These are phyloP conservation scores for Chaenodraco wilsoni DNA, from an alignment of 2,797 vertebrate species.

Conservation along the genomic window DNA sequence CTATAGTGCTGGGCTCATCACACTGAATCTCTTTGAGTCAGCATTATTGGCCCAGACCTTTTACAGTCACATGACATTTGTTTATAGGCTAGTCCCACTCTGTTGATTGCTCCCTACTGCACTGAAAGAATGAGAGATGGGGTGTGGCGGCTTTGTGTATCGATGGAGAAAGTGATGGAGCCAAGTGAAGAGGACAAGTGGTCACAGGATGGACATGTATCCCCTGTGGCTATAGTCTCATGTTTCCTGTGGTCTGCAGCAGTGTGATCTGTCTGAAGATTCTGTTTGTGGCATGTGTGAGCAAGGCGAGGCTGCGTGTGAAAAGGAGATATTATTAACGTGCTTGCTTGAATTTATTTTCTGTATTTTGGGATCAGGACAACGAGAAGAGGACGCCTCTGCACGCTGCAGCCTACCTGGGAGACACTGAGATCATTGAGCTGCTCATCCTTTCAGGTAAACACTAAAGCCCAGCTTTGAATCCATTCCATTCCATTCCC, in stretches of 20 bases:
- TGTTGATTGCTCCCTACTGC: constrained; percentile 66
- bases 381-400: constrained; percentile 97
- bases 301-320: not conserved
- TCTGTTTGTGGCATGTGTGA: constrained; percentile 14
- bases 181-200: constrained; percentile 35
- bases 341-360: constrained; percentile 21
- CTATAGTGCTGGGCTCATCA: constrained; percentile 69
- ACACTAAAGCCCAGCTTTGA: constrained; percentile 3
- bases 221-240: constrained; percentile 32
- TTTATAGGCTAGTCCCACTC: constrained; percentile 70
- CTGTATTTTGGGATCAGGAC: constrained; percentile 83
- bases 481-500: constrained; percentile 2
- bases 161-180: constrained; percentile 44
- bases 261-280: constrained; percentile 50
- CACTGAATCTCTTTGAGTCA: constrained; percentile 63
- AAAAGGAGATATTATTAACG: not conserved
- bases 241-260: constrained; percentile 52
- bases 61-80: constrained; percentile 70
- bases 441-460: constrained; percentile 98
- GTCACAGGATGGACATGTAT: constrained; percentile 40
- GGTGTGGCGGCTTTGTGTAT: constrained; percentile 27
- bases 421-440: constrained; percentile 97
- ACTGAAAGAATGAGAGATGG: constrained; percentile 29
- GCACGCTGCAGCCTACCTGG: constrained; percentile 96
- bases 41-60: constrained; percentile 55